These are phyloP conservation scores for Tetraneura akinire DNA, from an alignment of 1,140 invertebrate species.

Conservation along the genomic window DNA sequence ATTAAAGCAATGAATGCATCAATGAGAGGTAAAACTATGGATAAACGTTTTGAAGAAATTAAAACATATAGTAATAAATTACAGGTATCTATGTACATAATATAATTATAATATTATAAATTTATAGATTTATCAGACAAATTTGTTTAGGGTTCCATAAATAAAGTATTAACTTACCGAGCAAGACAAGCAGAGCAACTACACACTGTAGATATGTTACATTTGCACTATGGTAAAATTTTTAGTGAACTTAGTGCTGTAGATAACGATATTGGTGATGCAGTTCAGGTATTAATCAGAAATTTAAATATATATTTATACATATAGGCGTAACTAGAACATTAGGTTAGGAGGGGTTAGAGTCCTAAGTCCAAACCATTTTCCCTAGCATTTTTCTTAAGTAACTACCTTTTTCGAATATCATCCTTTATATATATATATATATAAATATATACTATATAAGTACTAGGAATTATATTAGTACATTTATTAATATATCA, in stretches of 20 bases:
- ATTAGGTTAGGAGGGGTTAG: too few species aligned
- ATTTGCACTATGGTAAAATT: conserved; percentile 78
- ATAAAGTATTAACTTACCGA: conserved; percentile 36
- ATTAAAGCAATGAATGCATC: conserved; percentile 40
- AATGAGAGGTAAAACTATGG: conserved; percentile 17
- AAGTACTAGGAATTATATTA: too few species aligned
- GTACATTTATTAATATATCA: too few species aligned
- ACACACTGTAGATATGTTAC: conserved; percentile 78
- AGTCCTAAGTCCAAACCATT: too few species aligned
- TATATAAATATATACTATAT: too few species aligned
- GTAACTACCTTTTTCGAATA: too few species aligned
- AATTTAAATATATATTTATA: too few species aligned
- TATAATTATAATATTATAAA: too few species aligned
- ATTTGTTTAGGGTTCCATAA: conserved; percentile 32
- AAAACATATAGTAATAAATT: conserved; percentile 48
- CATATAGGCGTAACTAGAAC: too few species aligned
- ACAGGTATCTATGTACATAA: conserved; percentile 7
- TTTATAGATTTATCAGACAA: too few species aligned
- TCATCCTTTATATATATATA: too few species aligned
- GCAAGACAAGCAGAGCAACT: conserved; percentile 55
- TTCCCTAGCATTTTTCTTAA: too few species aligned
- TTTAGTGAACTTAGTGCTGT: conserved; percentile 86
- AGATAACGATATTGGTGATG: conserved; percentile 81
- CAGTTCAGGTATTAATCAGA: conserved; percentile 64
- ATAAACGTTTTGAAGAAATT: conserved; percentile 41